phyloP scores from a whole-genome alignment of 2,113 vertebrate species.

The Chaetodon trifascialis region DNA sequence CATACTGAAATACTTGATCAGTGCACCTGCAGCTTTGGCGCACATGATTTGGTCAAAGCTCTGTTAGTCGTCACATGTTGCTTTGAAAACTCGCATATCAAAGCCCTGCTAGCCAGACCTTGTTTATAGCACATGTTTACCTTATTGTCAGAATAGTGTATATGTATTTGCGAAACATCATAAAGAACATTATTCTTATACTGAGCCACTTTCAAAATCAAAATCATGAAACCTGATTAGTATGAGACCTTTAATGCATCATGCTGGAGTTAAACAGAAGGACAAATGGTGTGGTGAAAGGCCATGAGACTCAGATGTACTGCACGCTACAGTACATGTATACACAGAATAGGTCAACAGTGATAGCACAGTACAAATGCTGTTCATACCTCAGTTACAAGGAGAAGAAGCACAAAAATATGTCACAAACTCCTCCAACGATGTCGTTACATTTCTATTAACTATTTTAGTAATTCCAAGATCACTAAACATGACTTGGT shows the following conservation, averaged over 20 bases:
- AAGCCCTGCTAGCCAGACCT: constrained; percentile 39
- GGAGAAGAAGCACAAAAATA: constrained; percentile 3
- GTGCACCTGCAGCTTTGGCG: constrained; percentile 59
- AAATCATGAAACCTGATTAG: constrained; percentile 42
- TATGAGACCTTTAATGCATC: constrained; percentile 16
- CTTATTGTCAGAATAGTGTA: constrained; percentile 34
- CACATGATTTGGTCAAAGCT: constrained; percentile 38
- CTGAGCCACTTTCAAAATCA: constrained; percentile 45
- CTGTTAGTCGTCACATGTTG: not conserved
- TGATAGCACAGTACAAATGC: constrained; percentile 35
- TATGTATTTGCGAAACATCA: constrained; percentile 46
- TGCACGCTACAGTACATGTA: constrained; percentile 26
- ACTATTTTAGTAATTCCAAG: not conserved
- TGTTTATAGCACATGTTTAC: constrained; percentile 70
- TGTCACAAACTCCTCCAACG: not conserved
- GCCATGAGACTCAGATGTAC: constrained; percentile 14
- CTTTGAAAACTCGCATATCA: constrained; percentile 48
- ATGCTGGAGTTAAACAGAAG: constrained; percentile 20
- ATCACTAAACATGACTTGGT: not conserved
- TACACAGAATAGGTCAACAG: constrained; percentile 39
- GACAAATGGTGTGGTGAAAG: constrained; percentile 37
- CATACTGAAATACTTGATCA: constrained; percentile 39
- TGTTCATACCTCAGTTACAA: constrained; percentile 12
- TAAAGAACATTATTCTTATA: constrained; percentile 48
- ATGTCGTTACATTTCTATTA: not conserved